Evolutionary conservation across 2,888 invertebrate genomes (phyloP).

Genomic region (Troilus luridus): DNA sequence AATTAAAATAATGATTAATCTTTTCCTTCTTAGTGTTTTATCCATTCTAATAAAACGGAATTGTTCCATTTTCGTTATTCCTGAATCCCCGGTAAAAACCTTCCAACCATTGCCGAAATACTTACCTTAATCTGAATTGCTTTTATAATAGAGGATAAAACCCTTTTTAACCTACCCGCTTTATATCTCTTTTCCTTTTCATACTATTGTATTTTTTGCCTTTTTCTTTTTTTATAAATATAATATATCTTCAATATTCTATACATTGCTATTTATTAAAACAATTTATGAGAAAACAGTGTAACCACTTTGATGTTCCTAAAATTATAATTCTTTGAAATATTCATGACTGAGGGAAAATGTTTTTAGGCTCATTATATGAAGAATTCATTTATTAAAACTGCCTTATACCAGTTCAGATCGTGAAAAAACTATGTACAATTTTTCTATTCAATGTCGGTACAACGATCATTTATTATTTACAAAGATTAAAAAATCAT

Average conservation of each 20-base stretch:
- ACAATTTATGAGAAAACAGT: neutral
- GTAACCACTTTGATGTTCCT: neutral
- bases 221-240: neutral
- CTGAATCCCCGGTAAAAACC: neutral
- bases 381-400: neutral
- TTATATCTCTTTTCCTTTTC: neutral
- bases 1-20: neutral
- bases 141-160: constrained; percentile 3
- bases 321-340: neutral
- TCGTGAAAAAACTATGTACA: too few species aligned
- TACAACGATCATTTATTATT: too few species aligned
- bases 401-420: neutral
- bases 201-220: neutral
- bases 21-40: neutral
- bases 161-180: neutral
- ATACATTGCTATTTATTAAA: neutral
- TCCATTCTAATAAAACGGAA: neutral
- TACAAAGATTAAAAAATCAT: too few species aligned
- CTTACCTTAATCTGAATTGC: constrained; percentile 14
- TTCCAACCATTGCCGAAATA: neutral
- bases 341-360: neutral
- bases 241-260: too few species aligned
- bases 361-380: neutral
- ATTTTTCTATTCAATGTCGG: too few species aligned
- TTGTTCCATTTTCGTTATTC: neutral